These are phyloP conservation scores for Pundamilia nyererei DNA, from an alignment of 2,113 vertebrate genomes.

Conservation along the genomic window DNA sequence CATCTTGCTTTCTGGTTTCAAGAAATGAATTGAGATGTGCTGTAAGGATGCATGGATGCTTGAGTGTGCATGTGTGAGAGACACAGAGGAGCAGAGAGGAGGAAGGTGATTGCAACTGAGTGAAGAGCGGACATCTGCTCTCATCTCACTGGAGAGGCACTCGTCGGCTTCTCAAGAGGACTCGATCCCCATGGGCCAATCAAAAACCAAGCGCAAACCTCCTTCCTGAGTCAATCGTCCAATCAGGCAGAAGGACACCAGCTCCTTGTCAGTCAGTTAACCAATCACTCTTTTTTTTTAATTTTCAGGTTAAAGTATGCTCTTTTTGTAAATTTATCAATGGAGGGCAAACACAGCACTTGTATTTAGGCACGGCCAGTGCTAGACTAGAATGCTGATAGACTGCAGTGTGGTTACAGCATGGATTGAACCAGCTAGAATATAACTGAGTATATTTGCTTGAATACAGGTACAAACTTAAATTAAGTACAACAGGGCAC, in stretches of 20 bases:
- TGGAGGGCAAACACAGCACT: not conserved
- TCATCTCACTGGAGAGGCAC: conserved; percentile 22
- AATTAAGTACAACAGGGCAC: too few species aligned
- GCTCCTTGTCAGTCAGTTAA: conserved; percentile 33
- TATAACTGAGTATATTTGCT: not conserved
- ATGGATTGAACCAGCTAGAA: not conserved
- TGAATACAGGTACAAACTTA: not conserved
- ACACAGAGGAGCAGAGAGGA: not conserved
- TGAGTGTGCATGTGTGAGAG: not conserved
- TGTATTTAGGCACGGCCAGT: fast-evolving
- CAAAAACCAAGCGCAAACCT: not conserved
- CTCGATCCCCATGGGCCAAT: conserved; percentile 8
- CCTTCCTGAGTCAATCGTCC: conserved; percentile 35
- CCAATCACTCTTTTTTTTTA: not conserved
- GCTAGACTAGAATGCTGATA: not conserved
- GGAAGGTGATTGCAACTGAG: conserved; percentile 11
- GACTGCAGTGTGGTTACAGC: not conserved
- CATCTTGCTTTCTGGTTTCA: not conserved
- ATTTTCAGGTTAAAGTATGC: not conserved
- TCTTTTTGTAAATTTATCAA: not conserved
- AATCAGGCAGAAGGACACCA: conserved; percentile 51
- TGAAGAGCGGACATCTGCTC: conserved; percentile 11
- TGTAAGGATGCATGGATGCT: not conserved
- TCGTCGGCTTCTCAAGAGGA: conserved; percentile 7
- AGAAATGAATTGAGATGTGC: not conserved